These are phyloP conservation scores for Sebastes flavidus DNA, from an alignment of 2,797 vertebrate species.

Conservation along the genomic window DNA sequence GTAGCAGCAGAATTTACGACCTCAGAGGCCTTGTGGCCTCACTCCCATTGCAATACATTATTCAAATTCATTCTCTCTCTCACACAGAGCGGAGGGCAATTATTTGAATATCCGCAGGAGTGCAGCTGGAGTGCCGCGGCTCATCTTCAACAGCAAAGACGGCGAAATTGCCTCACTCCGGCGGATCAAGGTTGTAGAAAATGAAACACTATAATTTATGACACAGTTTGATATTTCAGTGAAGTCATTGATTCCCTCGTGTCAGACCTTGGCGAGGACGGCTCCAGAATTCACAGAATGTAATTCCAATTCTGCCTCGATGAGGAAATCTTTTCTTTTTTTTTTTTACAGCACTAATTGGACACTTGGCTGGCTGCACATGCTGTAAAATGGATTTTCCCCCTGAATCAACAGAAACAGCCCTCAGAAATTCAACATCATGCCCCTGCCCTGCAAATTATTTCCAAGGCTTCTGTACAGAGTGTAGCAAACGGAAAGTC, in stretches of 20 bases:
- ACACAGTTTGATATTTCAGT: slow-evolving; percentile 74
- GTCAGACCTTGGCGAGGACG: slow-evolving; percentile 67
- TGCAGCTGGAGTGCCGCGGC: slow-evolving; percentile 54
- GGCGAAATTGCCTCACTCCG: slow-evolving; percentile 65
- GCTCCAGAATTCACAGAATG: slow-evolving; percentile 66
- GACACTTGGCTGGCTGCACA: slow-evolving; percentile 64
- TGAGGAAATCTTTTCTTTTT: slow-evolving; percentile 20
- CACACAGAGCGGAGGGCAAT: slow-evolving; percentile 62
- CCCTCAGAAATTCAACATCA: slow-evolving; percentile 47
- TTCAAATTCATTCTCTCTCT: slow-evolving; percentile 75
- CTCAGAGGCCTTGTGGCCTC: slow-evolving; percentile 72
- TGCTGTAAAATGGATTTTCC: slow-evolving; percentile 73
- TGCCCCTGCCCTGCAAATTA: slow-evolving; percentile 37
- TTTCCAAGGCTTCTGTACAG: slow-evolving; percentile 27
- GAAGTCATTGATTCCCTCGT: slow-evolving; percentile 73
- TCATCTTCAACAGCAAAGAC: slow-evolving; percentile 64
- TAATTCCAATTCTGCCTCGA: slow-evolving; percentile 55
- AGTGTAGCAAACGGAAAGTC: slow-evolving; percentile 5
- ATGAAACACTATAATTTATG: slow-evolving; percentile 77
- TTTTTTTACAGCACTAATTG: slow-evolving; percentile 70
- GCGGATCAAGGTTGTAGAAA: slow-evolving; percentile 70
- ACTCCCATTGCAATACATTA: slow-evolving; percentile 78
- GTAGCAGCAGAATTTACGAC: slow-evolving; percentile 78
- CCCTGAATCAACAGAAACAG: slow-evolving; percentile 74
- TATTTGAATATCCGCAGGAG: slow-evolving; percentile 79